Percentiles rank a stretch among this genome's conserved stretches.
phyloP scores from a whole-genome alignment of 2,797 vertebrate genomes.

The Rousettus madagascariensis region DNA sequence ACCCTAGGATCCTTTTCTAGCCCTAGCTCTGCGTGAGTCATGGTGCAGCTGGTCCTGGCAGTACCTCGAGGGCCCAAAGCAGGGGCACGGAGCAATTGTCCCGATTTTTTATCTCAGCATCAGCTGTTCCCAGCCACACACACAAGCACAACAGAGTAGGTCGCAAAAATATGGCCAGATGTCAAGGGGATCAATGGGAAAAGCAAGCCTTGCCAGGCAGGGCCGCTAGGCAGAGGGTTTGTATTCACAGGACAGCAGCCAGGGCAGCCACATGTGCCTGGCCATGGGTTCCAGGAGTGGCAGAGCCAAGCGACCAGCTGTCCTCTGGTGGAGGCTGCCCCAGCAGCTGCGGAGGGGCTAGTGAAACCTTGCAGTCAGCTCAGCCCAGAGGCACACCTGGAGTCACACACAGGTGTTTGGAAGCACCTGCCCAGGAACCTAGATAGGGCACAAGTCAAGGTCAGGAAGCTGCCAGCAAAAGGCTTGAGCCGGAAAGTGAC shows the following conservation, averaged over 20 bases:
- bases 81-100: background rate
- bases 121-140: slow-evolving; percentile 30
- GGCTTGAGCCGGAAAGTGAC: background rate
- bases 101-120: background rate
- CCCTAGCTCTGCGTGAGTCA: background rate
- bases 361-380: background rate
- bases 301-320: background rate
- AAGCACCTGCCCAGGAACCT: background rate
- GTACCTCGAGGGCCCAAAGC: background rate
- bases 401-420: background rate
- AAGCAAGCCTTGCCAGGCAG: background rate
- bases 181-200: background rate
- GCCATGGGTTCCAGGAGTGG: rapidly evolving
- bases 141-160: background rate
- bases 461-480: background rate
- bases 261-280: background rate
- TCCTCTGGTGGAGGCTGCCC: background rate
- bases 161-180: background rate
- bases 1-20: background rate
- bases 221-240: background rate
- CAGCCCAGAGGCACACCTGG: rapidly evolving
- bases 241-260: rapidly evolving
- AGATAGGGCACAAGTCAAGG: background rate
- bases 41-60: background rate
- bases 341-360: background rate